Evolutionary conservation across 35 echinoderm and acorn worm species (phyloP).

Genomic region (Ptychodera flava): DNA sequence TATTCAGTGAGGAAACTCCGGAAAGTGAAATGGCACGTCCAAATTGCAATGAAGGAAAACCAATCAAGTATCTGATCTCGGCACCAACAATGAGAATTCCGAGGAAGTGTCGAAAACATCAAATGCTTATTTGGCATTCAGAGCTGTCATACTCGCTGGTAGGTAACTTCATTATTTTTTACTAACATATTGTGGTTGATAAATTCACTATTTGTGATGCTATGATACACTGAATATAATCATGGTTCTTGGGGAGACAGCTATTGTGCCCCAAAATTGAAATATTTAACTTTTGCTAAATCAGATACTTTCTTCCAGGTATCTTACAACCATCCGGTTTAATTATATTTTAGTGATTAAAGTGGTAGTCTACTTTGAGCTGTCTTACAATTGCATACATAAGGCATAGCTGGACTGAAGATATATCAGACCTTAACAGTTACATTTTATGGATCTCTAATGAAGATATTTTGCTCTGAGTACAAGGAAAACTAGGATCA

Average conservation of each 20-base stretch:
- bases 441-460: too few species aligned
- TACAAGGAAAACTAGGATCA: too few species aligned
- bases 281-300: not conserved
- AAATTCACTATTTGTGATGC: not conserved
- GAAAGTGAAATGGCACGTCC: slow-evolving; percentile 32
- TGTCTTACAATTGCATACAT: too few species aligned
- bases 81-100: slow-evolving; percentile 90
- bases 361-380: too few species aligned
- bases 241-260: not conserved
- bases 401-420: too few species aligned
- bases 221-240: not conserved
- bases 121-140: slow-evolving; percentile 92
- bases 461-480: too few species aligned
- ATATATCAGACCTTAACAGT: too few species aligned
- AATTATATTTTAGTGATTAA: too few species aligned
- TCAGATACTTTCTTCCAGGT: not conserved
- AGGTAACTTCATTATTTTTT: not conserved
- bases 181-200: not conserved
- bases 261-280: not conserved
- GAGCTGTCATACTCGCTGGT: slow-evolving; percentile 75
- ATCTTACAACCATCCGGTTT: not conserved
- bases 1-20: too few species aligned
- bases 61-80: slow-evolving; percentile 96
- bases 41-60: slow-evolving; percentile 70
- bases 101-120: slow-evolving; percentile 76